Base-by-base conservation (phyloP, 2,888 invertebrate genomes). In the Dyspetes luteomarginatus region DNA sequence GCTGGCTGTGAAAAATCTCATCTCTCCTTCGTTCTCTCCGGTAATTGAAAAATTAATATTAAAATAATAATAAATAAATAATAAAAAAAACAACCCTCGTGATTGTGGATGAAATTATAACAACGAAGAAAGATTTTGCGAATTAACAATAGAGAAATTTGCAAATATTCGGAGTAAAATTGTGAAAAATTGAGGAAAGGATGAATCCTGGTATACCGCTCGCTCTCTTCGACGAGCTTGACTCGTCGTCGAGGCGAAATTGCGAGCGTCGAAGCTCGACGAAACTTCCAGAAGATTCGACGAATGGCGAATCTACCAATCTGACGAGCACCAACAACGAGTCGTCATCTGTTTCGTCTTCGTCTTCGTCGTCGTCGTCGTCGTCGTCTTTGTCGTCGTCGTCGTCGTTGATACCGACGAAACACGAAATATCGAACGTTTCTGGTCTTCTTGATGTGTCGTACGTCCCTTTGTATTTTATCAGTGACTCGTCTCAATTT, bases 151-250 rank as follows among this genome's bases (percentile, higher is more conserved):
- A n/a, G n/a, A n/a, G n/a, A n/a, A n/a, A n/a, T n/a, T n/a, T n/a
- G n/a, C n/a, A n/a, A n/a, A n/a, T n/a, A n/a, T n/a, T n/a, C n/a
- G n/a, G n/a, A n/a, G n/a, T n/a, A n/a, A n/a, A n/a, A n/a, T n/a
- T n/a, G n/a, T n/a, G n/a, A n/a, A 56, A 9, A 26, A n/a, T 58
- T 19, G 43, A 65, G 9, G 24, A 9, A 17, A 64, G 5, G 22
- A 81, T 81, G 81, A 81, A 78, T 74, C 81, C 77, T 50, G 81
- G 81, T 4, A 81, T 81, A 65, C 77, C 77, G 3, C 81, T 81
- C 12, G 81, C 74, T 26, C 77, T 81, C 17, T 81, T 81, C 69
- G 77, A 81, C 74, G 81, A 81, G 64, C 43, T 81, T 7, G 81
- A 64, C 52, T 74, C 69, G 64, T 72, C 73, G 43, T 74, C 81